phyloP scores from a whole-genome alignment of 2,797 vertebrate species.

The Lutjanus campechanus region DNA sequence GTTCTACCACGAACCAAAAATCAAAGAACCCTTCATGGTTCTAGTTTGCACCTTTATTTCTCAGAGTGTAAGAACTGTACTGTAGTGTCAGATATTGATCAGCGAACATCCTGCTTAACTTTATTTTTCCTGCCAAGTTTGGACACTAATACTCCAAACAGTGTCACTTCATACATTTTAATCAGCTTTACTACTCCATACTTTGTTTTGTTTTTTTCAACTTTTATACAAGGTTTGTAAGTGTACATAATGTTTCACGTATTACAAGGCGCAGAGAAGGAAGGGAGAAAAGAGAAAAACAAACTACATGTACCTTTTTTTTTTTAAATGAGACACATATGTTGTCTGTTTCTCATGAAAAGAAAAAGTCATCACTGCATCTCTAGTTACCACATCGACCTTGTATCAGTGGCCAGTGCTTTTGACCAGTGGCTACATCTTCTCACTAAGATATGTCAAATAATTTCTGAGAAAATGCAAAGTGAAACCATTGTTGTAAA shows the following conservation, averaged over 20 bases:
- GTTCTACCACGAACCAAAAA: too few species aligned
- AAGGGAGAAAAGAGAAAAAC: neutral
- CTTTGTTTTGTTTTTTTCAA: constrained; percentile 13
- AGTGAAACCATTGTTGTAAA: neutral
- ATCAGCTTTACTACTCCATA: constrained; percentile 33
- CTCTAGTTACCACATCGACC: constrained; percentile 1
- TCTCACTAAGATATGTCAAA: constrained; percentile 16
- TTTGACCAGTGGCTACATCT: constrained; percentile 34
- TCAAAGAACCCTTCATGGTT: too few species aligned
- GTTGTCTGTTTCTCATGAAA: neutral
- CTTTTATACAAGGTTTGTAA: constrained; percentile 55
- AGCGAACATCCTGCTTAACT: constrained; percentile 39
- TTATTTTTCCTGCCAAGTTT: constrained; percentile 39
- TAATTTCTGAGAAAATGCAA: constrained; percentile 20
- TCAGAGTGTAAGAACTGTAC: constrained; percentile 32
- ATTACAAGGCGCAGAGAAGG: neutral
- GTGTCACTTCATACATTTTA: constrained; percentile 32
- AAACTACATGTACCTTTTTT: constrained; percentile 1
- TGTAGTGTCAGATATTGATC: constrained; percentile 57
- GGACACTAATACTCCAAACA: constrained; percentile 34
- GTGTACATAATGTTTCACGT: constrained; percentile 46
- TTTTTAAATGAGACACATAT: neutral
- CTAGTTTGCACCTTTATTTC: too few species aligned
- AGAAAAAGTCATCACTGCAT: neutral
- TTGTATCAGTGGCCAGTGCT: constrained; percentile 15